Evolutionary conservation across 2,888 invertebrate genomes (phyloP).

Genomic region (Brenthis daphne): DNA sequence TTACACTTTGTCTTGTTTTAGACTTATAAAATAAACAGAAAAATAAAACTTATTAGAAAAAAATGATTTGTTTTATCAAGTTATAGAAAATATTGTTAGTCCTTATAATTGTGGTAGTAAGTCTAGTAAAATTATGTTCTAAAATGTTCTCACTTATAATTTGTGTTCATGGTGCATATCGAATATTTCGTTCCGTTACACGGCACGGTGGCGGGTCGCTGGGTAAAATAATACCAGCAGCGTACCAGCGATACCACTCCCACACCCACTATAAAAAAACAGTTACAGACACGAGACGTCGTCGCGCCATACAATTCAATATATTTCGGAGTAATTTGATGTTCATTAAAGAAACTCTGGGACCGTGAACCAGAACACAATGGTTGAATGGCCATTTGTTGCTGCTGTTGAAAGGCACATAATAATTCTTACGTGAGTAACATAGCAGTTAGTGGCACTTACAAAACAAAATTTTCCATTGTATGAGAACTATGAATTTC

Average conservation of each 20-base stretch:
- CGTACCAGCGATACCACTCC: conserved; percentile 51
- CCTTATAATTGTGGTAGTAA: conserved; percentile 52
- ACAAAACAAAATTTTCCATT: conserved; percentile 67
- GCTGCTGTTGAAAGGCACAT: conserved; percentile 78
- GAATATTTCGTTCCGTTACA: conserved; percentile 78
- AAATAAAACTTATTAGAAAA: neutral
- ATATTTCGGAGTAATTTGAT: conserved; percentile 81
- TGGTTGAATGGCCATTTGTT: conserved; percentile 82
- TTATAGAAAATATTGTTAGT: neutral
- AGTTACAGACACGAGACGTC: conserved; percentile 77
- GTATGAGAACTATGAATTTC: conserved; percentile 46
- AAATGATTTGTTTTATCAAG: neutral
- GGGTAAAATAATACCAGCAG: conserved; percentile 61
- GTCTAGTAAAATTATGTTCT: conserved; percentile 69
- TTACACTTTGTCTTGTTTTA: neutral
- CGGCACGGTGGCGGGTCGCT: conserved; percentile 69
- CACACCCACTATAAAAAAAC: conserved; percentile 61
- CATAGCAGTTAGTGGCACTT: conserved; percentile 73
- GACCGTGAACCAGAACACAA: conserved; percentile 82
- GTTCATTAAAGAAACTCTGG: conserved; percentile 81
- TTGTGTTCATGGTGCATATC: conserved; percentile 81
- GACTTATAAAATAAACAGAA: neutral
- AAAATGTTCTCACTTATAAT: conserved; percentile 82
- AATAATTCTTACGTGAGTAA: conserved; percentile 75
- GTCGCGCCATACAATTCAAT: conserved; percentile 79